Percentiles rank a stretch among this genome's conserved stretches.
Conservation (phyloP, 2,888 invertebrate genomes). For the Paralinhomoeus sp. region DNA sequence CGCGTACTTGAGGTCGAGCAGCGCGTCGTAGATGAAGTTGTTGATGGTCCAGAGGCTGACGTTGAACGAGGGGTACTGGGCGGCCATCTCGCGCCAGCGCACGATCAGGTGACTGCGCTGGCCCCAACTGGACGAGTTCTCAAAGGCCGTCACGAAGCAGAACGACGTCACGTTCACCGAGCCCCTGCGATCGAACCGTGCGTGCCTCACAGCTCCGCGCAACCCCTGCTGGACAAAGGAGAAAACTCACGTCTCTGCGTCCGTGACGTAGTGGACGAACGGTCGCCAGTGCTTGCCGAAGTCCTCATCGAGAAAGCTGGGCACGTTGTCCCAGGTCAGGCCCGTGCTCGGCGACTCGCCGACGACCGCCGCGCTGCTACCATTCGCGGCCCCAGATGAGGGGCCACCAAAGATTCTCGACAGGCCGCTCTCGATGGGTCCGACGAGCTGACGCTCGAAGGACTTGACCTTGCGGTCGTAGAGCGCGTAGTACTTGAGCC, state of each 20-base stretch:
- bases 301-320: not conserved
- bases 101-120: not conserved
- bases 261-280: too few species aligned
- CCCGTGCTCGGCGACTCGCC: not conserved
- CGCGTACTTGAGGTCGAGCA: not conserved
- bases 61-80: conserved; percentile 7
- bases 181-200: not conserved
- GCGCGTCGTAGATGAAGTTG: conserved; percentile 7
- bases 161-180: not conserved
- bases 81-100: conserved; percentile 7
- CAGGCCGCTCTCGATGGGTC: too few species aligned
- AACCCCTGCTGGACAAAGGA: too few species aligned
- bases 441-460: too few species aligned
- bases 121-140: not conserved
- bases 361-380: too few species aligned
- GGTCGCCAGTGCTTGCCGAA: not conserved
- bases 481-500: not conserved
- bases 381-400: too few species aligned
- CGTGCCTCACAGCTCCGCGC: too few species aligned
- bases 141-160: not conserved
- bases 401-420: too few species aligned
- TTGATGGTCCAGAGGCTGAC: conserved; percentile 8
- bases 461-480: too few species aligned
- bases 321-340: not conserved
- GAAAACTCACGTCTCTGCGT: too few species aligned